phyloP scores from a whole-genome alignment of 2,113 vertebrate species.

The Sigmodon hispidus region DNA sequence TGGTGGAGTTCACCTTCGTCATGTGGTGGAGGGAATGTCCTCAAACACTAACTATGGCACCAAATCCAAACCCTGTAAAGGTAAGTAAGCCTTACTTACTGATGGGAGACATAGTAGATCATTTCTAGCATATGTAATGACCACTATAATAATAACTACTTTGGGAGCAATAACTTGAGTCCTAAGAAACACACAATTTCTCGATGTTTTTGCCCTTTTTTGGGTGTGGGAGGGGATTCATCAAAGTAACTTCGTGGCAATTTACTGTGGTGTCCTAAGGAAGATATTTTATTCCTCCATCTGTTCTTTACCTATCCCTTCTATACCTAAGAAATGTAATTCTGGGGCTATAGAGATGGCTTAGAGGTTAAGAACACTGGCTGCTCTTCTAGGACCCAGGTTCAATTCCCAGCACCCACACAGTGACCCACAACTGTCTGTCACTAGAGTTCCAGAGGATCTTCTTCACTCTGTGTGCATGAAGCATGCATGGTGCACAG shows the following conservation, averaged over 20 bases:
- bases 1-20: background rate
- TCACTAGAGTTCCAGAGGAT: background rate
- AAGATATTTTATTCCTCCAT: background rate
- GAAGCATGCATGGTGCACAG: background rate
- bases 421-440: background rate
- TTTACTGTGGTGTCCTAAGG: background rate
- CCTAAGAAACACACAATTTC: background rate
- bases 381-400: background rate
- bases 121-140: slow-evolving; percentile 22
- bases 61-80: background rate
- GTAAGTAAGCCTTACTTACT: slow-evolving; percentile 5
- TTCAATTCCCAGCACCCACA: background rate
- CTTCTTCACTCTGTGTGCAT: background rate
- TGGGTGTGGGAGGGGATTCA: no score
- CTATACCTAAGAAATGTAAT: background rate
- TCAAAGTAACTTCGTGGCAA: background rate
- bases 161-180: background rate
- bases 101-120: background rate
- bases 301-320: background rate
- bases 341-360: background rate
- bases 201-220: slow-evolving; percentile 20
- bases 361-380: background rate
- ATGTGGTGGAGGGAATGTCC: background rate
- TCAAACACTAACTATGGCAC: background rate
- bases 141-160: background rate